Conservation (phyloP, 2,113 vertebrate genomes). For the Epinephelus moara region DNA sequence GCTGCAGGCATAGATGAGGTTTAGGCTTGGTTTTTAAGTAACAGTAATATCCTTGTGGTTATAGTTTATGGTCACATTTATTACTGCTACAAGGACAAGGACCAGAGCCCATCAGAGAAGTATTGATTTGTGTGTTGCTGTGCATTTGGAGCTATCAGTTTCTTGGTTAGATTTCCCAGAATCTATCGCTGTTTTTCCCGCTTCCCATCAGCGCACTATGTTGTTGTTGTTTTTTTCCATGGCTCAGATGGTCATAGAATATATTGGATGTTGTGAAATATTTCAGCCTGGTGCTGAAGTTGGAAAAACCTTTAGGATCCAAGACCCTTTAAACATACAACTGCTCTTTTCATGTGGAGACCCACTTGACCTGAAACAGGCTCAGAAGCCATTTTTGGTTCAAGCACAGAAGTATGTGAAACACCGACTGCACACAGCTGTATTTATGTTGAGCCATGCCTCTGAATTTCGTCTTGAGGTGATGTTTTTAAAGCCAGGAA, state of each 20-base stretch:
- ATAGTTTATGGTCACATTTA: slow-evolving; percentile 41
- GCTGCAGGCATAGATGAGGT: slow-evolving; percentile 23
- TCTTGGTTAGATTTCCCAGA: slow-evolving; percentile 76
- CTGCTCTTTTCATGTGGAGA: slow-evolving; percentile 21
- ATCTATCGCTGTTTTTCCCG: slow-evolving; percentile 42
- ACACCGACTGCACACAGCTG: slow-evolving; percentile 38
- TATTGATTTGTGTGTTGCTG: slow-evolving; percentile 75
- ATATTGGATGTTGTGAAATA: slow-evolving; percentile 16
- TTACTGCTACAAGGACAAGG: slow-evolving; percentile 49
- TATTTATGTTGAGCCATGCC: slow-evolving; percentile 56
- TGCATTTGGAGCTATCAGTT: slow-evolving; percentile 71
- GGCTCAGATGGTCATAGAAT: not conserved
- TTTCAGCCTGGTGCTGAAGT: slow-evolving; percentile 25
- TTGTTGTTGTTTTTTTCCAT: slow-evolving; percentile 4
- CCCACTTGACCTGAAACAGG: not conserved
- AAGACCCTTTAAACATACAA: not conserved
- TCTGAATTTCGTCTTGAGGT: slow-evolving; percentile 59
- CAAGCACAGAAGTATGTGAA: slow-evolving; percentile 17
- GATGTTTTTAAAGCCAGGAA: slow-evolving; percentile 16
- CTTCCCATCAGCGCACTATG: slow-evolving; percentile 53
- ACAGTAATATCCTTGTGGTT: slow-evolving; percentile 24
- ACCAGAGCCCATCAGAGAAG: slow-evolving; percentile 38
- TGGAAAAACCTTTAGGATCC: slow-evolving; percentile 1
- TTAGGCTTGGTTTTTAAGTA: slow-evolving; percentile 44
- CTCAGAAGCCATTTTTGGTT: slow-evolving; percentile 24